phyloP scores from a whole-genome alignment of 2,113 vertebrate species.

The Ondatra zibethicus region DNA sequence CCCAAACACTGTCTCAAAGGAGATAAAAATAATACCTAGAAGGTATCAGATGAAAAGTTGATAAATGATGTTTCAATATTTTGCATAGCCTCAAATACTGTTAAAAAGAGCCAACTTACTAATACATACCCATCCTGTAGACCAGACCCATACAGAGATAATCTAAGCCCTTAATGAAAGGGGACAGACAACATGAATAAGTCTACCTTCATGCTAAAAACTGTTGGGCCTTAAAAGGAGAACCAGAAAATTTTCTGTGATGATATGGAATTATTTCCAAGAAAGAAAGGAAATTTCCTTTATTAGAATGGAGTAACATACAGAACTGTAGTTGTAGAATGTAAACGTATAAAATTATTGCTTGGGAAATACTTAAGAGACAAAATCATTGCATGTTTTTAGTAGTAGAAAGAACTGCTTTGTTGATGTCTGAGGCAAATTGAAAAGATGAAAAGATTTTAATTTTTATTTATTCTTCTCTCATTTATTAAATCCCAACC shows the following conservation, averaged over 20 bases:
- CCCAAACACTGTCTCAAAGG: background rate
- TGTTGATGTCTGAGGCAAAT: background rate
- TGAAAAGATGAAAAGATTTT: background rate
- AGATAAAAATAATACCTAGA: background rate
- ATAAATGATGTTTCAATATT: background rate
- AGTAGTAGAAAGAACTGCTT: background rate
- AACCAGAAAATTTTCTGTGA: too few relatives aligned
- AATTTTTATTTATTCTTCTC: background rate
- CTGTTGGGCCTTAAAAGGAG: background rate
- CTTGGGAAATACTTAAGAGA: slow-evolving; percentile 9
- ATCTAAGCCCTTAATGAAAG: background rate
- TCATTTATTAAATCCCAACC: background rate
- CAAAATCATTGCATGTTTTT: background rate
- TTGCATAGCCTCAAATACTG: background rate
- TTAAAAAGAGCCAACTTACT: background rate
- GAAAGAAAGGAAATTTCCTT: background rate
- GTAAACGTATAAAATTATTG: background rate
- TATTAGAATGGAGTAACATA: background rate
- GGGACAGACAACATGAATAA: background rate
- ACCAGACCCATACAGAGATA: too few relatives aligned
- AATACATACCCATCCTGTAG: background rate
- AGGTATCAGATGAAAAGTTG: background rate
- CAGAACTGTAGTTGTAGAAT: background rate
- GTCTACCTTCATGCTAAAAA: background rate
- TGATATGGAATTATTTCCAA: background rate